Conservation (phyloP, 2,113 vertebrate species). For the Oxyruncus cristatus region DNA sequence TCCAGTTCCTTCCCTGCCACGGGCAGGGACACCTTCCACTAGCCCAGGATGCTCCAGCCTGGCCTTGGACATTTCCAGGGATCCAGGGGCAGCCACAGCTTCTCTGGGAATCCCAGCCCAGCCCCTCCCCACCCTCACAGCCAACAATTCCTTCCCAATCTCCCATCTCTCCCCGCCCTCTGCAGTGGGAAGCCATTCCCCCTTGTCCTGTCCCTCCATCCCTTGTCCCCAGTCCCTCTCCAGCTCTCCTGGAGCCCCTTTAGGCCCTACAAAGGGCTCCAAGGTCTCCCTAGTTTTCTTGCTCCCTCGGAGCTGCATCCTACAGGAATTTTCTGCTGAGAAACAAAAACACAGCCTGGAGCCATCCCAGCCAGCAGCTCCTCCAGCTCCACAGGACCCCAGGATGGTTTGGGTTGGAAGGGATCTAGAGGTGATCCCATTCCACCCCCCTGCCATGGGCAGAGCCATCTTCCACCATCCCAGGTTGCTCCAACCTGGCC, state of each 20-base stretch:
- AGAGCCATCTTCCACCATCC: background rate
- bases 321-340: no score
- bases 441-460: background rate
- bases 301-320: no score
- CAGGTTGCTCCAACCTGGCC: background rate
- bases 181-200: background rate
- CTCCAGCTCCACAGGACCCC: background rate
- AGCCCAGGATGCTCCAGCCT: fast-evolving
- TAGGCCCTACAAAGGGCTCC: no score
- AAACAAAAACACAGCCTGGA: no score
- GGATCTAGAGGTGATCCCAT: background rate
- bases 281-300: no score
- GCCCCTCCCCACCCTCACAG: background rate
- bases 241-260: no score
- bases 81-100: background rate
- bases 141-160: background rate
- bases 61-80: background rate
- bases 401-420: background rate
- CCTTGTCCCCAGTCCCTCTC: no score
- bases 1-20: background rate
- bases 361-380: no score
- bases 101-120: background rate
- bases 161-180: background rate
- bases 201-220: no score
- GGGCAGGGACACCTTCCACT: background rate